Evolutionary conservation across 2,113 vertebrate species (phyloP).

Genomic region (Stigmatopora argus): DNA sequence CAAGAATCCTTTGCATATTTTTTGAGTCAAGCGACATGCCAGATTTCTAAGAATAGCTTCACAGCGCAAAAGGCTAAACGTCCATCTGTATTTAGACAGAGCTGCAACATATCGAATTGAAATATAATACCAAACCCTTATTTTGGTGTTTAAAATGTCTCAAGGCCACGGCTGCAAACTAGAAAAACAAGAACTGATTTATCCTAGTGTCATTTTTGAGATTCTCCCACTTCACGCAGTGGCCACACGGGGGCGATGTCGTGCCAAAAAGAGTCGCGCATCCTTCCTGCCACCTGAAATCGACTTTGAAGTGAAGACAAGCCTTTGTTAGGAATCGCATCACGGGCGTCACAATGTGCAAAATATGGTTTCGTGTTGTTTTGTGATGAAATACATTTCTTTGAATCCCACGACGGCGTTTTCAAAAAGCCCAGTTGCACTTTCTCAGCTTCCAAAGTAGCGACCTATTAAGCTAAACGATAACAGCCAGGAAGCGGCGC

Average conservation of each 20-base stretch:
- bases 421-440: constrained; percentile 10
- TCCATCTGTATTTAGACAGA: constrained; percentile 66
- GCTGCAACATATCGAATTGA: constrained; percentile 24
- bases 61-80: constrained; percentile 47
- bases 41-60: constrained; percentile 68
- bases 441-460: constrained; percentile 46
- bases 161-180: background rate
- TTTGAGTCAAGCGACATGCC: constrained; percentile 46
- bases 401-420: constrained; percentile 20
- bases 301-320: background rate
- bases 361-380: background rate
- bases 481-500: background rate
- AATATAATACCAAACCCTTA: background rate
- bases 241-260: constrained; percentile 38
- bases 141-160: background rate
- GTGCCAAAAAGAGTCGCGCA: constrained; percentile 8
- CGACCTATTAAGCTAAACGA: background rate
- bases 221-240: constrained; percentile 15
- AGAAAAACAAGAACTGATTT: background rate
- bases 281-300: background rate
- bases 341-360: background rate
- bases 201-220: background rate
- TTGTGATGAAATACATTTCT: no score
- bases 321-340: background rate
- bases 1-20: constrained; percentile 57